These are phyloP conservation scores for Rhynchopsitta pachyrhyncha DNA, from an alignment of 2,113 vertebrate genomes.

Conservation along the genomic window DNA sequence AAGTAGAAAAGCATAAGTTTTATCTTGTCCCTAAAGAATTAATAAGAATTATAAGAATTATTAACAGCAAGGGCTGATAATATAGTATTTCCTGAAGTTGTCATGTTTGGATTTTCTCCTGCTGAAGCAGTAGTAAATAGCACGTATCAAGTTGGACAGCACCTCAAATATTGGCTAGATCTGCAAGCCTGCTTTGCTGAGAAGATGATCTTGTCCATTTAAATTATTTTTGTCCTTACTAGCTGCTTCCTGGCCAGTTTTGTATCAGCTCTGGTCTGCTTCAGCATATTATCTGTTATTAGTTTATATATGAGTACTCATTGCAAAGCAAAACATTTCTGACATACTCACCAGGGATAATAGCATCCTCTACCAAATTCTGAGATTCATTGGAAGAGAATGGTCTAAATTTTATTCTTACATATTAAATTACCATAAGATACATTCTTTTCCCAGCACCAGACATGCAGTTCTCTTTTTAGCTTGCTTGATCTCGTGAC, in stretches of 20 bases:
- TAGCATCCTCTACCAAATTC: neutral
- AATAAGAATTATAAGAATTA: too few relatives aligned
- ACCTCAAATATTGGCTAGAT: neutral
- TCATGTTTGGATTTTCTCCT: neutral
- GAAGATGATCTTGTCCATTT: neutral
- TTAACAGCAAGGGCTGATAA: neutral
- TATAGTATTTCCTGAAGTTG: neutral
- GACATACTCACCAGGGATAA: neutral
- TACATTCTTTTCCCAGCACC: neutral
- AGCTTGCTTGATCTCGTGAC: neutral
- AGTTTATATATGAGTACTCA: neutral
- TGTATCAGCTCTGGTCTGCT: neutral
- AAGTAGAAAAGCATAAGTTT: neutral
- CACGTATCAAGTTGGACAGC: neutral
- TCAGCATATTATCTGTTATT: neutral
- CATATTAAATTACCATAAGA: neutral
- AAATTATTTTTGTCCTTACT: neutral
- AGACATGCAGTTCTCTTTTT: neutral
- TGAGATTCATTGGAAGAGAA: neutral
- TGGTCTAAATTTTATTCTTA: neutral
- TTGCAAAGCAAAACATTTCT: neutral
- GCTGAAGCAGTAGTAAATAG: neutral
- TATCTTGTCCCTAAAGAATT: neutral
- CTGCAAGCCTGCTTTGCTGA: neutral
- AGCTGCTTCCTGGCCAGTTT: neutral